Conservation (phyloP, 92 coral and sea anemone genomes). For the Hydrozoanthus gracilis region DNA sequence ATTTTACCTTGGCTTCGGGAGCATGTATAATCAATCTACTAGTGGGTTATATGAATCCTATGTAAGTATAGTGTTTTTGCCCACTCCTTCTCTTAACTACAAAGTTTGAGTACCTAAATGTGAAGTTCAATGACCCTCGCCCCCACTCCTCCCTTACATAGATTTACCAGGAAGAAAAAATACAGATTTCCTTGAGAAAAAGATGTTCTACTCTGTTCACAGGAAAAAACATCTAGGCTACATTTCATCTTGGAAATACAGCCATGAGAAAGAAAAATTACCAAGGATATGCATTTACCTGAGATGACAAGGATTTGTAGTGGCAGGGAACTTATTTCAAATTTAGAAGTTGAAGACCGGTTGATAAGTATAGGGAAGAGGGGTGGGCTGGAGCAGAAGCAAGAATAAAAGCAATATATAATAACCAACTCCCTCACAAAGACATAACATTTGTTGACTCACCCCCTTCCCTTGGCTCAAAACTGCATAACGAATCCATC, state of each 20-base stretch:
- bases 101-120: background rate
- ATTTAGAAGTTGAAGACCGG: background rate
- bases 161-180: background rate
- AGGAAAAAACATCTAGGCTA: background rate
- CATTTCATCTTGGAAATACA: background rate
- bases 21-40: background rate
- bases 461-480: too few species aligned
- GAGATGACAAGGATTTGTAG: background rate
- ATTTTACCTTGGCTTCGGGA: background rate
- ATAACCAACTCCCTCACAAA: too few species aligned
- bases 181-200: background rate
- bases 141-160: background rate
- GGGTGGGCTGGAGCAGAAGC: too few species aligned
- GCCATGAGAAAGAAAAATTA: constrained; percentile 10
- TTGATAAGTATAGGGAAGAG: too few species aligned
- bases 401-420: too few species aligned
- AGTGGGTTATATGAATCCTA: background rate
- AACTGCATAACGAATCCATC: too few species aligned
- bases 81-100: constrained; percentile 3
- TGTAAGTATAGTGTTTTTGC: background rate
- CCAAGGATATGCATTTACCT: background rate
- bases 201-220: background rate
- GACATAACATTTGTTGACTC: too few species aligned
- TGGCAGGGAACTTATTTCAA: background rate
- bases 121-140: background rate